These are phyloP conservation scores for Meloidogyne exigua DNA, from an alignment of 1,140 invertebrate genomes.

Conservation along the genomic window DNA sequence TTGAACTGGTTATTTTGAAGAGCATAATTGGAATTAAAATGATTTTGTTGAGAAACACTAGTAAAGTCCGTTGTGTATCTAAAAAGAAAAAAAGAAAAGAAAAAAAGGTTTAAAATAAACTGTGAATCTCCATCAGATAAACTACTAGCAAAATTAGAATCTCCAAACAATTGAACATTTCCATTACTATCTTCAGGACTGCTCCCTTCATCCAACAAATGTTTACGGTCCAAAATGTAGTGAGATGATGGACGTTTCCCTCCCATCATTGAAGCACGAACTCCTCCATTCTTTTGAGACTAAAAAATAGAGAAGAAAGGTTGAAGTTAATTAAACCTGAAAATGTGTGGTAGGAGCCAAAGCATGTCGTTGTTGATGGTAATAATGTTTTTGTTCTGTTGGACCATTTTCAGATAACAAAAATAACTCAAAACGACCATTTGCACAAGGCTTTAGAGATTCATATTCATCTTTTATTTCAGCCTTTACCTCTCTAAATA, in stretches of 20 bases:
- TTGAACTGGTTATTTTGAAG: conserved; percentile 1
- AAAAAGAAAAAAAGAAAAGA: conserved; percentile 10
- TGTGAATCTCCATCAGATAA: conserved; percentile 16
- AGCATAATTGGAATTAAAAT: background rate
- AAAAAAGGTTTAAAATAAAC: background rate
- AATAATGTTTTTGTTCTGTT: background rate
- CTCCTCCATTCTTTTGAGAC: conserved; percentile 14
- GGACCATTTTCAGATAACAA: conserved; percentile 23
- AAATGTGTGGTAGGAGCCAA: conserved; percentile 17
- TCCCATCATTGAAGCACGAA: conserved; percentile 20
- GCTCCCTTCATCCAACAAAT: background rate
- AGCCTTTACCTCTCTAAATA: conserved; percentile 31
- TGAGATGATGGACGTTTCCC: conserved; percentile 16
- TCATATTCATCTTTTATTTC: conserved; percentile 32
- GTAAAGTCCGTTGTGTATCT: conserved; percentile 40
- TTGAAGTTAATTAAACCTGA: too few relatives aligned
- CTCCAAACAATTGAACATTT: conserved; percentile 19
- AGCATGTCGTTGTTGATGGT: background rate
- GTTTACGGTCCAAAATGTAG: background rate
- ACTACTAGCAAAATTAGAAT: conserved; percentile 16
- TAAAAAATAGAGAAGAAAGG: background rate
- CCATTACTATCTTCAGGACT: conserved; percentile 13
- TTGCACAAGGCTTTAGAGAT: conserved; percentile 13
- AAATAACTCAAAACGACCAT: conserved; percentile 35
- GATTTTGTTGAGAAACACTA: conserved; percentile 36